Percentiles rank a stretch among this genome's conserved stretches.
phyloP scores from a whole-genome alignment of 2,797 vertebrate genomes.

The Hemitrygon akajei region DNA sequence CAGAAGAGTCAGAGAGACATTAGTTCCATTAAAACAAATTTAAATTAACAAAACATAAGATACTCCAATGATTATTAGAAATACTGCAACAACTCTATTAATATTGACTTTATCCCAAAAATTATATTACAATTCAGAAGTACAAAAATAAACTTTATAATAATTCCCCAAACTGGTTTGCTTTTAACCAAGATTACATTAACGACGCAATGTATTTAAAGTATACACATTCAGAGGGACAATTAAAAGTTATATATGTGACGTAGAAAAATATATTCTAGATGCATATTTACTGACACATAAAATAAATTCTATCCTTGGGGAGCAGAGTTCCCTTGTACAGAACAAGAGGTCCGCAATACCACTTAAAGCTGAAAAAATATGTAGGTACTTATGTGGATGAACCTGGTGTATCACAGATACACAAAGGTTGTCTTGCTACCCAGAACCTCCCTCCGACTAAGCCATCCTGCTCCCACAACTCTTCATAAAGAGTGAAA shows the following conservation, averaged over 20 bases:
- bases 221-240: slow-evolving; percentile 35
- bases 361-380: slow-evolving; percentile 27
- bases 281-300: slow-evolving; percentile 36
- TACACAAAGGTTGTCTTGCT: not conserved
- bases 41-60: slow-evolving; percentile 37
- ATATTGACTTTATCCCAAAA: slow-evolving; percentile 35
- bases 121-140: slow-evolving; percentile 70
- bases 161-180: slow-evolving; percentile 30
- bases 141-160: slow-evolving; percentile 65
- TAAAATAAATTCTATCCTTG: slow-evolving; percentile 37
- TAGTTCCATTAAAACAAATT: slow-evolving; percentile 36
- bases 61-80: slow-evolving; percentile 35
- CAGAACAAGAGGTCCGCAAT: slow-evolving; percentile 5
- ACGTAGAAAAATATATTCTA: slow-evolving; percentile 36
- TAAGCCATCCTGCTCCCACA: slow-evolving; percentile 25
- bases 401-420: slow-evolving; percentile 26
- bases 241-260: slow-evolving; percentile 37
- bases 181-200: slow-evolving; percentile 34
- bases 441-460: slow-evolving; percentile 8
- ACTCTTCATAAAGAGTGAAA: slow-evolving; percentile 53
- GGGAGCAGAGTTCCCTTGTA: slow-evolving; percentile 29
- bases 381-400: slow-evolving; percentile 9
- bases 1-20: slow-evolving; percentile 17
- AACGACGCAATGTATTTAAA: slow-evolving; percentile 32
- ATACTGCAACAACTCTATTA: slow-evolving; percentile 38